These are phyloP conservation scores for Vireo griseus DNA, from an alignment of 2,797 vertebrate genomes.

Conservation along the genomic window DNA sequence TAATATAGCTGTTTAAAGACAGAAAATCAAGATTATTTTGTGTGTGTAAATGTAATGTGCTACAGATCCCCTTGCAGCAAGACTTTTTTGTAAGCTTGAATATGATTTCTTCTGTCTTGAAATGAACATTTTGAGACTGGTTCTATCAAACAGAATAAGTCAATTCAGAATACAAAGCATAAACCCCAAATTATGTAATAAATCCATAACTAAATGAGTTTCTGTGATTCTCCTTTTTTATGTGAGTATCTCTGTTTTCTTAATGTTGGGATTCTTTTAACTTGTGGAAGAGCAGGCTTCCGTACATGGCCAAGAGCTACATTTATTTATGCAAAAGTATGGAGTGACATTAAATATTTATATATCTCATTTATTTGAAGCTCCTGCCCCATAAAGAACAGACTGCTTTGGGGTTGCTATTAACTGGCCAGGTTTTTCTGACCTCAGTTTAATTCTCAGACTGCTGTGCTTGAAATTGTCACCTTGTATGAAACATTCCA, in stretches of 20 bases:
- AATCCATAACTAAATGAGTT: background rate
- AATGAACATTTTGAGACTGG: background rate
- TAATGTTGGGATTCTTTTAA: background rate
- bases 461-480: background rate
- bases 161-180: background rate
- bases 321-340: background rate
- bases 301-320: background rate
- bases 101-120: background rate
- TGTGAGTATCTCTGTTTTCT: background rate
- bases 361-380: background rate
- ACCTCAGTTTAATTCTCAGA: background rate
- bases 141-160: background rate
- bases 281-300: background rate
- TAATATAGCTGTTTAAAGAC: background rate
- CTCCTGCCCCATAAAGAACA: background rate
- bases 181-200: background rate
- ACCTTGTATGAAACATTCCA: background rate
- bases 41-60: background rate
- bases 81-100: background rate
- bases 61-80: background rate
- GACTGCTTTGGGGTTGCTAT: background rate
- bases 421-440: constrained; percentile 9
- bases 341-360: background rate
- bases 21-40: background rate
- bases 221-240: background rate